These are phyloP conservation scores for Musca domestica DNA, from an alignment of 1,140 invertebrate species.

Conservation along the genomic window DNA sequence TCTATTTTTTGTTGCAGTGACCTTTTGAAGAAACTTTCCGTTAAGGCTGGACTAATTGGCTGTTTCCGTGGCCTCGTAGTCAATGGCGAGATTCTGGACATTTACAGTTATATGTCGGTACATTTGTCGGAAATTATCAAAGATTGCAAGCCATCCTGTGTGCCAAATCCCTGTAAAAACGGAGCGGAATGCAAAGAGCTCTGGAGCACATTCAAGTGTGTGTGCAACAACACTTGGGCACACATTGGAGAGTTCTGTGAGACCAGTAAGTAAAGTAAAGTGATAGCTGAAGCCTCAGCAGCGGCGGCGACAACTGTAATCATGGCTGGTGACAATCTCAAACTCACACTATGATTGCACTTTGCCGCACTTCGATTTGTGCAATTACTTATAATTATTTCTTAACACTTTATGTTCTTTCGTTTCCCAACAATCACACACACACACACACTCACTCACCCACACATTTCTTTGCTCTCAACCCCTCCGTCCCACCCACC, in stretches of 20 bases:
- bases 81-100: slow-evolving; percentile 85
- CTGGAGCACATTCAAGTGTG: slow-evolving; percentile 89
- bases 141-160: slow-evolving; percentile 90
- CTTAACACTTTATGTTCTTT: too few relatives aligned
- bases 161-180: slow-evolving; percentile 90
- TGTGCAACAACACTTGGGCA: slow-evolving; percentile 86
- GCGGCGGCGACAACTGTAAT: background rate
- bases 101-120: slow-evolving; percentile 91
- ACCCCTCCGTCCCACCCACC: background rate
- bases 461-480: background rate
- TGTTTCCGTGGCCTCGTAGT: slow-evolving; percentile 90
- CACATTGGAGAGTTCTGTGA: slow-evolving; percentile 87
- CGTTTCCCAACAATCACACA: background rate
- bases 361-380: background rate
- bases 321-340: background rate
- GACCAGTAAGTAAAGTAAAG: slow-evolving; percentile 72
- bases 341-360: background rate
- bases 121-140: slow-evolving; percentile 86
- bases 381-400: background rate
- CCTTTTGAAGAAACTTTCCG: slow-evolving; percentile 74
- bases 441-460: background rate
- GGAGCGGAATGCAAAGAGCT: slow-evolving; percentile 85
- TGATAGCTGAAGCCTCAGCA: too few relatives aligned
- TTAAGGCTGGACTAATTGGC: slow-evolving; percentile 84
- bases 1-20: slow-evolving; percentile 58